Evolutionary conservation across 2,113 vertebrate genomes (phyloP), one percentile per base, ranked within the genome.

Genomic region (Tachycineta bicolor): DNA sequence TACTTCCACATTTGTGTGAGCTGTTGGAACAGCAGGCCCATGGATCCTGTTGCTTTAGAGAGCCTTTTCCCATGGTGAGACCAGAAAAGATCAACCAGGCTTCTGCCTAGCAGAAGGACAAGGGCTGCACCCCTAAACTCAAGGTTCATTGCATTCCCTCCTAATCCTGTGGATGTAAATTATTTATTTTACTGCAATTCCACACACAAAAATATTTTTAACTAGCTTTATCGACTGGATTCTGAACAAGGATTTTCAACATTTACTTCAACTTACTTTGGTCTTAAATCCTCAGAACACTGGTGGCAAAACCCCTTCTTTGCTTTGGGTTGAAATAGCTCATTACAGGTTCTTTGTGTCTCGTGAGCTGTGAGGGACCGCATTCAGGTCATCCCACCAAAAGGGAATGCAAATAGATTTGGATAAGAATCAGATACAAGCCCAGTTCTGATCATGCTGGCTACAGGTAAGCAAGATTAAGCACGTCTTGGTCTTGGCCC

Each of bases 301-400:
- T 7, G 11, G 11, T 15, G 52, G 47, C 19, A 11, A 77, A 84
- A 31, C 4, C 21, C 18, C 10, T n/a, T 18, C n/a, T 34, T 41
- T 20, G 5, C 25, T 3, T 1, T 14, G 29, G 3, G 21, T 5
- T 52, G 26, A 11, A 59, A 55, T 1, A 44, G 10, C 22, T 85
- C 37, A 5, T 19, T 9, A 4, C 8, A 67, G 19, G 49, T 44
- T 47, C 49, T 23, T 10, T 5, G 28, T 7, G 18, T 18, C 46
- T 28, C 0, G 0, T 9, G 34, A 71, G 49, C 47, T 21, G 2
- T 1, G 5, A 53, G 31, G 31, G 47, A 44, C 7, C 2, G 3
- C 9, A 39, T 17, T 78, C 22, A 43, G 29, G 23, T n/a, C 47
- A 83, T 8, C 34, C 34, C 80, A 50, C 3, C 19, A 22, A 24